phyloP scores from a whole-genome alignment of 1,140 invertebrate genomes.

The Achroia grisella region DNA sequence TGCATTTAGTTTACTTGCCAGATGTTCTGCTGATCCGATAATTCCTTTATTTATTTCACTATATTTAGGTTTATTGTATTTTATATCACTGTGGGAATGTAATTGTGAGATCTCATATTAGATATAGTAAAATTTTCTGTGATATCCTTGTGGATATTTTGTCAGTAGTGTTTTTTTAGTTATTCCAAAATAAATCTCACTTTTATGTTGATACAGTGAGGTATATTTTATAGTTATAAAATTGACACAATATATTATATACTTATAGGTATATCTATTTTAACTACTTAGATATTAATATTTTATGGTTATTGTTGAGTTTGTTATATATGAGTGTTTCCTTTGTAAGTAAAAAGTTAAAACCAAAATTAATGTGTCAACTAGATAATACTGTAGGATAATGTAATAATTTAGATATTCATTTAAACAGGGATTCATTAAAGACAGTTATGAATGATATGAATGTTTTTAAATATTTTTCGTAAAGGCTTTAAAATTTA shows the following conservation, averaged over 20 bases:
- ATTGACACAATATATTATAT: conserved; percentile 21
- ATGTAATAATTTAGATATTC: not conserved
- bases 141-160: conserved; percentile 54
- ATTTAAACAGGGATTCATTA: not conserved
- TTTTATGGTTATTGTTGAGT: conserved; percentile 31
- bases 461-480: no score
- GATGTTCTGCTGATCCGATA: no score
- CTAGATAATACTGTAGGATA: conserved; percentile 13
- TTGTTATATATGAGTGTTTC: conserved; percentile 16
- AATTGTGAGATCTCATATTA: conserved; percentile 60
- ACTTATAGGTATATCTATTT: conserved; percentile 28
- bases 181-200: conserved; percentile 49
- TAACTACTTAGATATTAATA: conserved; percentile 23
- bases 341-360: conserved; percentile 20
- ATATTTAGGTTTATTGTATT: no score
- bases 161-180: conserved; percentile 19
- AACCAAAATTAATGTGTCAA: conserved; percentile 43
- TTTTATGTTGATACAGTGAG: conserved; percentile 52
- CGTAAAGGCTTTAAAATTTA: not conserved
- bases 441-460: no score
- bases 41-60: no score
- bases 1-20: conserved; percentile 37
- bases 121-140: conserved; percentile 43
- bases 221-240: conserved; percentile 21
- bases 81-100: conserved; percentile 44